A percentile compares a stretch with the other conserved stretches of the same genome.
Evolutionary conservation across 2,113 vertebrate species (phyloP).

Genomic region (Eulemur macaco): DNA sequence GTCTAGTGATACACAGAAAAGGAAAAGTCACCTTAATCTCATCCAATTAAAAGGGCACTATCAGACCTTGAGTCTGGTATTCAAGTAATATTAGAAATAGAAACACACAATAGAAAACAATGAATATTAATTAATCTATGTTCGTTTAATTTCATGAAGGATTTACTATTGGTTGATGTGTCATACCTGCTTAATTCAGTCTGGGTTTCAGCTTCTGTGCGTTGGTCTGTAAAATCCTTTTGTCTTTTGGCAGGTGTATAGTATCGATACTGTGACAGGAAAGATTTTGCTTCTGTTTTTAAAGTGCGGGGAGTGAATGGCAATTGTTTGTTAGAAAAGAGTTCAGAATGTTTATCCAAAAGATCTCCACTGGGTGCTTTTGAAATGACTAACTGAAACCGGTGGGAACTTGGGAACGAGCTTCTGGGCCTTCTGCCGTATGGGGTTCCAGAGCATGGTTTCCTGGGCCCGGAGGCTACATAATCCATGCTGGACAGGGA

Average conservation of each 20-base stretch:
- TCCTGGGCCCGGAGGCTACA: neutral
- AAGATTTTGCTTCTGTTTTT: constrained; percentile 90
- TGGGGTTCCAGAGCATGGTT: rapidly evolving
- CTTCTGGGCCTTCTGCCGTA: neutral
- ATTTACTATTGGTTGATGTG: neutral
- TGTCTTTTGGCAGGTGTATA: constrained; percentile 90
- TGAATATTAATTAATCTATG: neutral
- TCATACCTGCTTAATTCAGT: constrained; percentile 88
- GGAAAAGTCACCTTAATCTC: neutral
- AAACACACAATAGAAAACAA: neutral
- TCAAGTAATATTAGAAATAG: neutral
- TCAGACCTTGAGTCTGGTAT: neutral
- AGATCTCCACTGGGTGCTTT: constrained; percentile 90
- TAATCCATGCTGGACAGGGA: neutral
- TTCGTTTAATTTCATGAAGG: neutral
- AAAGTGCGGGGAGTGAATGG: constrained; percentile 95
- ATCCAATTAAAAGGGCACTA: neutral
- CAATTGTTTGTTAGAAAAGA: constrained; percentile 86
- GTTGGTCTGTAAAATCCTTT: constrained; percentile 39
- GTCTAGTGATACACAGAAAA: neutral
- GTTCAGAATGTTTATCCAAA: constrained; percentile 89
- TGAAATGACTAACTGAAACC: constrained; percentile 82
- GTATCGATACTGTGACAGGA: constrained; percentile 90
- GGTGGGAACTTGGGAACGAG: neutral
- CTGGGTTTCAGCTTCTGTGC: constrained; percentile 83